These are phyloP conservation scores for Anomalospiza imberbis DNA, from an alignment of 2,797 vertebrate species.

Conservation along the genomic window DNA sequence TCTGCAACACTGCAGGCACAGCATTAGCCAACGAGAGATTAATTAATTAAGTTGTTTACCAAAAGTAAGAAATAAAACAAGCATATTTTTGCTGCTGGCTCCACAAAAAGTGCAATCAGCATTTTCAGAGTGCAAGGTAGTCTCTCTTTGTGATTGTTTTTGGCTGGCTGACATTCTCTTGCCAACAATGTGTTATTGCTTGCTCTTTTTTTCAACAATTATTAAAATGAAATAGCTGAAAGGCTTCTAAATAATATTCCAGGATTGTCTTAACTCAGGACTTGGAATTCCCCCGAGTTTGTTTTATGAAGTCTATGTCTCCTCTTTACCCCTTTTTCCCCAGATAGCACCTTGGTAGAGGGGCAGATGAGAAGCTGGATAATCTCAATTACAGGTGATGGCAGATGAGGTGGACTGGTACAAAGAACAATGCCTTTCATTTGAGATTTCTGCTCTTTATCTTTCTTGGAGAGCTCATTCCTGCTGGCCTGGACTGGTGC, in stretches of 20 bases:
- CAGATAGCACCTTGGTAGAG: neutral
- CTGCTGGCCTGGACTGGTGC: neutral
- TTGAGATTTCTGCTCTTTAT: slow-evolving; percentile 30
- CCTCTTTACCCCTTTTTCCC: neutral
- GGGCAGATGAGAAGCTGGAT: neutral
- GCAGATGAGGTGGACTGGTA: slow-evolving; percentile 13
- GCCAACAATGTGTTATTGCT: neutral
- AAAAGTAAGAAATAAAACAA: slow-evolving; percentile 27
- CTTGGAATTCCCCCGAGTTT: neutral
- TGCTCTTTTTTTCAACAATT: neutral
- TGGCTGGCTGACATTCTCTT: neutral
- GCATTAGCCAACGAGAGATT: neutral
- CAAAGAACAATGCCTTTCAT: neutral
- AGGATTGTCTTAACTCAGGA: neutral
- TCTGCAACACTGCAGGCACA: neutral
- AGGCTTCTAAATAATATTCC: slow-evolving; percentile 3
- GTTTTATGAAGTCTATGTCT: neutral
- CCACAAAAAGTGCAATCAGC: neutral
- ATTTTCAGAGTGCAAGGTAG: slow-evolving; percentile 27
- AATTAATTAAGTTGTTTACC: slow-evolving; percentile 23
- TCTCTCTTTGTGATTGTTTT: neutral
- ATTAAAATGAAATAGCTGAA: neutral
- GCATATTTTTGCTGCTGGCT: slow-evolving; percentile 3
- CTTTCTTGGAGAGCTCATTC: slow-evolving; percentile 11
- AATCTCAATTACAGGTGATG: neutral